Base-by-base conservation (phyloP, 2,113 vertebrate species). In the Nyctibius bracteatus region DNA sequence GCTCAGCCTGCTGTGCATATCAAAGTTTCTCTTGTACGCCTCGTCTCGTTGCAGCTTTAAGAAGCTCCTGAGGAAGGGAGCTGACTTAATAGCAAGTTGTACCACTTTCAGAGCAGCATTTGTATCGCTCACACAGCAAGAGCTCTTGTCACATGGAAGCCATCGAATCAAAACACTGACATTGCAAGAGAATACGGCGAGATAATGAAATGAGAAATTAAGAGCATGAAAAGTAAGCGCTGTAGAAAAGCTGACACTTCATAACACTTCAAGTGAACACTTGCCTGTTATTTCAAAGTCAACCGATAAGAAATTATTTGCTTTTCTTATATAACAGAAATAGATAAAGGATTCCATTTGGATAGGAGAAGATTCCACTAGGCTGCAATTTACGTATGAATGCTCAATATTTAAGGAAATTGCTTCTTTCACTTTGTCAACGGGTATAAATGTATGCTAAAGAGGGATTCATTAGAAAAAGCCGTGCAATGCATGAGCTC, bases 201-300 rank as follows among this genome's bases (percentile, higher is more conserved):
- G 96, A 97, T 95, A 97, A 97, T 96, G 92, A 97, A 97, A 96
- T 95, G 92, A 93, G 94, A 97, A 97, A 97, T 97, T 97, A 97
- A 90, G 95, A 96, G 85, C 94, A 83, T 97, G 95, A 90, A 97
- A 96, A 97, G 70, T 75, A 87, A 91, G 91, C 66, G 85, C 94
- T 44, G 70, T 55, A 79, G 96, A 97, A 97, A 95, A 97, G 97
- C 97, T 97, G 97, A 96, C 97, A 96, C 77, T 95, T 97, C 95
- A 88, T 91, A 96, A 95, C 78, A 84, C 91, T 95, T 63, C 47
- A 58, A 92, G 90, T 78, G 92, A 97, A 87, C 91, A 79, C 74
- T 95, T 86, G 94, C 91, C 81, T 92, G 89, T 73, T 73, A 75
- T 96, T 97, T 96, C 96, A 96, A 96, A 96, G 93, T 92, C 58